Conservation (phyloP, 2,113 vertebrate genomes). For the Syngnathus scovelli region DNA sequence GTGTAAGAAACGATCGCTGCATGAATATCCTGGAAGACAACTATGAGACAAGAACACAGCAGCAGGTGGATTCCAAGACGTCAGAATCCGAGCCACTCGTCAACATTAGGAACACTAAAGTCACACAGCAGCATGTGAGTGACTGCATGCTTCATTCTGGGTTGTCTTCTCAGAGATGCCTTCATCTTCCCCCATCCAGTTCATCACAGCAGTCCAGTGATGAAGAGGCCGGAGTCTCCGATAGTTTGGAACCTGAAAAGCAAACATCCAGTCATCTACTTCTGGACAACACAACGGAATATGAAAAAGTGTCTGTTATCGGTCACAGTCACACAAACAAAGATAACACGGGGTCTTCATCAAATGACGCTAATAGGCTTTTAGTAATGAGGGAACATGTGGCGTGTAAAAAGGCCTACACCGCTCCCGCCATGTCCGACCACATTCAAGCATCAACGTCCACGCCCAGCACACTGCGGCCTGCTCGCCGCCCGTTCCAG, state of each 20-base stretch:
- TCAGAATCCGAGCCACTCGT: background rate
- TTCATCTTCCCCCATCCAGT: conserved; percentile 1
- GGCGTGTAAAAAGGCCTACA: background rate
- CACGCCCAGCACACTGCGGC: background rate
- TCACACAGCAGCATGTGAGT: background rate
- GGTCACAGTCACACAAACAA: background rate
- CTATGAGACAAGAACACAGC: conserved; percentile 17
- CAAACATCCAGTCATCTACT: background rate
- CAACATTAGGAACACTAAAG: background rate
- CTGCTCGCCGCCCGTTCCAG: conserved; percentile 49
- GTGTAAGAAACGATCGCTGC: background rate
- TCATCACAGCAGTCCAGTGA: conserved; percentile 22
- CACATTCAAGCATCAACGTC: conserved; percentile 11
- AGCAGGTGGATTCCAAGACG: background rate
- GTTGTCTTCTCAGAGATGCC: conserved; percentile 20
- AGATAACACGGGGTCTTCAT: background rate
- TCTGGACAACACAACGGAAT: background rate
- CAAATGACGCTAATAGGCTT: background rate
- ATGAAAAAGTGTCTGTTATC: background rate
- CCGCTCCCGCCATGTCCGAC: conserved; percentile 9
- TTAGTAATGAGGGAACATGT: background rate
- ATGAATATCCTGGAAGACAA: background rate
- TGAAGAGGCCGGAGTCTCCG: conserved; percentile 20
- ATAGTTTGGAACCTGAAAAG: conserved; percentile 18
- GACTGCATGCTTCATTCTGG: conserved; percentile 12